Percentiles rank a stretch among this genome's conserved stretches.
Evolutionary conservation across 2,797 vertebrate genomes (phyloP).

Genomic region (Cirrhinus molitorella): DNA sequence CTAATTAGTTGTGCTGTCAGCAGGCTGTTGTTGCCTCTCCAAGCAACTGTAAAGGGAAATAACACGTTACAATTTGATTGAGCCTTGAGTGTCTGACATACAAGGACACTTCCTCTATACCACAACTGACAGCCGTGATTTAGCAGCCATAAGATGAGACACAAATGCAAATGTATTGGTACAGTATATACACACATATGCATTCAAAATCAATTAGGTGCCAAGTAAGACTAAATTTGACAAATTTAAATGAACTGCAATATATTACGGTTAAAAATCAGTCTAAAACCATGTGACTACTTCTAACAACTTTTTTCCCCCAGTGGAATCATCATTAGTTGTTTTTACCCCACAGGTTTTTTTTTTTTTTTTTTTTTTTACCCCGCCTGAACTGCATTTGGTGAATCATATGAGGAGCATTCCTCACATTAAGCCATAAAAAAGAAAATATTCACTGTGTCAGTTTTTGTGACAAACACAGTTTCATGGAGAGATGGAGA

Average conservation of each 20-base stretch:
- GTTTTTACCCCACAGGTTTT: neutral
- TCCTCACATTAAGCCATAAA: neutral
- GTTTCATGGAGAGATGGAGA: slow-evolving; percentile 7
- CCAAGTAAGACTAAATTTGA: neutral
- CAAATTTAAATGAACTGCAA: neutral
- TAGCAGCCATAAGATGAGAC: neutral
- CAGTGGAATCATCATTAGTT: neutral
- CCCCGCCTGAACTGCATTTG: neutral
- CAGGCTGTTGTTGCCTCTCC: slow-evolving; percentile 51
- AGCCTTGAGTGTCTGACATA: slow-evolving; percentile 8
- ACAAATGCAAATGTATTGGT: neutral
- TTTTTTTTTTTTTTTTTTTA: neutral
- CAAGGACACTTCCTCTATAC: slow-evolving; percentile 30
- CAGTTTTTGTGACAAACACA: neutral
- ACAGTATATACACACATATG: neutral
- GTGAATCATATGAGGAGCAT: neutral
- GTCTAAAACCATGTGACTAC: neutral
- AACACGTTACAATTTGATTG: slow-evolving; percentile 36
- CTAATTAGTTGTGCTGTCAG: slow-evolving; percentile 62
- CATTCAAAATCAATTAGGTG: neutral
- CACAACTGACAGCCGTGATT: slow-evolving; percentile 13
- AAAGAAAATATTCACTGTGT: neutral
- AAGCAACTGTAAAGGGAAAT: slow-evolving; percentile 58
- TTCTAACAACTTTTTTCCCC: neutral
- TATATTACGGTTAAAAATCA: neutral